These are phyloP conservation scores for Tenthredo amoena DNA, from an alignment of 2,888 invertebrate genomes.

Conservation along the genomic window DNA sequence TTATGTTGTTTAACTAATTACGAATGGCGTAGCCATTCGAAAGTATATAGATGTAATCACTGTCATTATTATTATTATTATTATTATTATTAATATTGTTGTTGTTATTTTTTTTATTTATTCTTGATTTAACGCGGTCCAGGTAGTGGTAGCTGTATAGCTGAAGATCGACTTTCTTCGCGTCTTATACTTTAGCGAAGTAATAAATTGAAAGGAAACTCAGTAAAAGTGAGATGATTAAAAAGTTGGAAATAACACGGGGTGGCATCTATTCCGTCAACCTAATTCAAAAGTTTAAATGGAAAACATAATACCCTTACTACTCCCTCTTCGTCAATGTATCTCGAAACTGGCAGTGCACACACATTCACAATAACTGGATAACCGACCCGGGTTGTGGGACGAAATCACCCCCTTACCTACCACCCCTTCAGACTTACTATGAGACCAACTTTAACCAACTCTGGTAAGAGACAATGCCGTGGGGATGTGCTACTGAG, in stretches of 20 bases:
- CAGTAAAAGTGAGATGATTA: constrained; percentile 57
- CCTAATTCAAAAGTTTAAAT: constrained; percentile 70
- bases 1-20: neutral
- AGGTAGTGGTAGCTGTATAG: neutral
- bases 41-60: neutral
- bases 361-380: constrained; percentile 23
- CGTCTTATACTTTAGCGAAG: constrained; percentile 33
- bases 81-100: neutral
- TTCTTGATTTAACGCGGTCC: neutral
- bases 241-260: constrained; percentile 66
- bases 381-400: neutral
- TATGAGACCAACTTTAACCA: constrained; percentile 35
- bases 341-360: constrained; percentile 19
- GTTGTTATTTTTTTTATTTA: neutral
- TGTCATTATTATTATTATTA: neutral
- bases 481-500: constrained; percentile 60
- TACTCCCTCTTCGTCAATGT: constrained; percentile 33
- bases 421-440: neutral
- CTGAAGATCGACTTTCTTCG: neutral
- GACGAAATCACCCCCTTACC: neutral
- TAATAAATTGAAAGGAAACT: constrained; percentile 48
- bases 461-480: constrained; percentile 31
- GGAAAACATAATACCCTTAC: constrained; percentile 54
- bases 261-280: constrained; percentile 55
- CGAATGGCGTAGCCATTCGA: neutral